phyloP scores from a whole-genome alignment of 2,113 vertebrate species.

The Halcyon senegalensis region DNA sequence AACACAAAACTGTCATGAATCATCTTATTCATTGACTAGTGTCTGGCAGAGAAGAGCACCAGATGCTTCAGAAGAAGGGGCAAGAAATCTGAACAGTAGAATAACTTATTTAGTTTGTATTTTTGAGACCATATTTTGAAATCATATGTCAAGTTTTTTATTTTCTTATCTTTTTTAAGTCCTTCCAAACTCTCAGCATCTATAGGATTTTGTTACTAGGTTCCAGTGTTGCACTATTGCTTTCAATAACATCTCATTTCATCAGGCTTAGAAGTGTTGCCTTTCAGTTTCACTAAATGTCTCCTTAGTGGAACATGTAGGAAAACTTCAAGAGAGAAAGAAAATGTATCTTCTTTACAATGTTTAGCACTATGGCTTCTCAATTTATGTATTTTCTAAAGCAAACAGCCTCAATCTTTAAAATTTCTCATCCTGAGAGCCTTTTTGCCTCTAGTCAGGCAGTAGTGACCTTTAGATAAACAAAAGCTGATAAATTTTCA shows the following conservation, averaged over 20 bases:
- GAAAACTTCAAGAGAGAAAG: neutral
- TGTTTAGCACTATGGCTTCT: neutral
- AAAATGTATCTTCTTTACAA: neutral
- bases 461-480: conserved; percentile 27
- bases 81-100: neutral
- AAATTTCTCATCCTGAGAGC: neutral
- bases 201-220: neutral
- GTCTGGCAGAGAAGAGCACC: neutral
- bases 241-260: neutral
- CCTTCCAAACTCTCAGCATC: neutral
- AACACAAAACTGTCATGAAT: neutral
- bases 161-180: neutral
- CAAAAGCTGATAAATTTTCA: conserved; percentile 17
- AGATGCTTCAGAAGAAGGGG: neutral
- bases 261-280: neutral
- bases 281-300: neutral
- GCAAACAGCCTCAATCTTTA: neutral
- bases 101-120: neutral
- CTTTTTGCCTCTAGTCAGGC: neutral
- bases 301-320: neutral
- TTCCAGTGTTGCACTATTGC: neutral
- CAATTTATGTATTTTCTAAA: neutral
- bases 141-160: neutral
- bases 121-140: neutral
- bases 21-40: neutral